Conservation (phyloP, 2,888 invertebrate genomes). For the Galerucella pusilla region DNA sequence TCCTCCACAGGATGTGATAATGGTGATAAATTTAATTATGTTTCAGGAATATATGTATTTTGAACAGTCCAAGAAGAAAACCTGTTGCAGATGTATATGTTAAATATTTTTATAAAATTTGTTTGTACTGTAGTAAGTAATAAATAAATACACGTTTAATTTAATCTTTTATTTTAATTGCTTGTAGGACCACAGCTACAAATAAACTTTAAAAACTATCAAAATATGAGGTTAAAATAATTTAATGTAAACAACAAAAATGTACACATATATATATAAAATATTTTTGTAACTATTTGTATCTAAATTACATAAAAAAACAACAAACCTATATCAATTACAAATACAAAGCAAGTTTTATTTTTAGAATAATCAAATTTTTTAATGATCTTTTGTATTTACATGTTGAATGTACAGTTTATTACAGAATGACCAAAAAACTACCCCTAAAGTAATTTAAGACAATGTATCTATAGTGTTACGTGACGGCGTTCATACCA, state of each 20-base stretch:
- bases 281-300: slow-evolving; percentile 53
- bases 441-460: slow-evolving; percentile 20
- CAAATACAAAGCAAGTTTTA: slow-evolving; percentile 45
- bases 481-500: neutral
- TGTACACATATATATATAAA: slow-evolving; percentile 58
- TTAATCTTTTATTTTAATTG: slow-evolving; percentile 56
- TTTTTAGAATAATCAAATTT: slow-evolving; percentile 40
- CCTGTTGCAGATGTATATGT: slow-evolving; percentile 53
- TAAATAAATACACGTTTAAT: slow-evolving; percentile 37
- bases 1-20: no score
- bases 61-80: slow-evolving; percentile 65
- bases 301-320: slow-evolving; percentile 49
- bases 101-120: slow-evolving; percentile 36
- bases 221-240: slow-evolving; percentile 61
- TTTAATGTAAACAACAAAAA: slow-evolving; percentile 63
- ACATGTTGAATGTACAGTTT: slow-evolving; percentile 61
- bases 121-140: slow-evolving; percentile 25
- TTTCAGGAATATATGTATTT: slow-evolving; percentile 78
- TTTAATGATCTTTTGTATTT: slow-evolving; percentile 50
- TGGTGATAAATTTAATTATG: slow-evolving; percentile 47
- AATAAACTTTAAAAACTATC: slow-evolving; percentile 60
- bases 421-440: slow-evolving; percentile 45
- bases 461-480: neutral
- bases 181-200: slow-evolving; percentile 63
- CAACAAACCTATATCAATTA: slow-evolving; percentile 48